Conservation (phyloP, 1,140 invertebrate genomes). For the Papilio polyxenes region DNA sequence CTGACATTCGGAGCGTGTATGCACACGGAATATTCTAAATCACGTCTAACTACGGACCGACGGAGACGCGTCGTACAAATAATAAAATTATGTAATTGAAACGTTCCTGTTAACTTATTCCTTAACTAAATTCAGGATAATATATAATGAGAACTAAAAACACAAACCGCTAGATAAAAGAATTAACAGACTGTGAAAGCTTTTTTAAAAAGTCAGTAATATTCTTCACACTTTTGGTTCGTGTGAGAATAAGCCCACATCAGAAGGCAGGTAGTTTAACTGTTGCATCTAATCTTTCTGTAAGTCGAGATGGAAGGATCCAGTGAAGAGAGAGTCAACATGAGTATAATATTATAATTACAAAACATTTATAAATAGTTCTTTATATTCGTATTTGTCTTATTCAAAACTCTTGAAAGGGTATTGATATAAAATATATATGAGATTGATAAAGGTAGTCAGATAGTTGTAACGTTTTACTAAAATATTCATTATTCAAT, state of each 20-base stretch:
- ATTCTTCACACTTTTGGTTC: too few relatives aligned
- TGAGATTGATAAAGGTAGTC: conserved; percentile 31
- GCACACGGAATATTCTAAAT: conserved; percentile 62
- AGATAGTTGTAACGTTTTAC: conserved; percentile 20
- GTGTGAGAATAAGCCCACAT: too few relatives aligned
- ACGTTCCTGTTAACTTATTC: not conserved
- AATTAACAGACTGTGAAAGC: too few relatives aligned
- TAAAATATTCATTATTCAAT: conserved; percentile 38
- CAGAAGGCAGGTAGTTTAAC: too few relatives aligned
- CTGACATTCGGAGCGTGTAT: conserved; percentile 68
- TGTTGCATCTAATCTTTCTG: too few relatives aligned
- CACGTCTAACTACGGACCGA: conserved; percentile 21
- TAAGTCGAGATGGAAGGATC: too few relatives aligned
- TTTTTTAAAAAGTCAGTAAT: too few relatives aligned
- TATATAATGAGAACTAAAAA: not conserved
- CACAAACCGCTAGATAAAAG: not conserved
- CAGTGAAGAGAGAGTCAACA: too few relatives aligned
- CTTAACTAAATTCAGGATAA: not conserved
- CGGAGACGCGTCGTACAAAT: not conserved
- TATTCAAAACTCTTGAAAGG: not conserved
- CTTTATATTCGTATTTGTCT: not conserved
- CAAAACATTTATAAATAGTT: not conserved
- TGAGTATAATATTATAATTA: too few relatives aligned
- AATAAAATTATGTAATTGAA: conserved; percentile 22
- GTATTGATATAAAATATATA: conserved; percentile 28